Percentiles rank a stretch among this genome's conserved stretches.
Evolutionary conservation across 2,797 vertebrate species (phyloP).

Genomic region (Typhlichthys eigenmanni): DNA sequence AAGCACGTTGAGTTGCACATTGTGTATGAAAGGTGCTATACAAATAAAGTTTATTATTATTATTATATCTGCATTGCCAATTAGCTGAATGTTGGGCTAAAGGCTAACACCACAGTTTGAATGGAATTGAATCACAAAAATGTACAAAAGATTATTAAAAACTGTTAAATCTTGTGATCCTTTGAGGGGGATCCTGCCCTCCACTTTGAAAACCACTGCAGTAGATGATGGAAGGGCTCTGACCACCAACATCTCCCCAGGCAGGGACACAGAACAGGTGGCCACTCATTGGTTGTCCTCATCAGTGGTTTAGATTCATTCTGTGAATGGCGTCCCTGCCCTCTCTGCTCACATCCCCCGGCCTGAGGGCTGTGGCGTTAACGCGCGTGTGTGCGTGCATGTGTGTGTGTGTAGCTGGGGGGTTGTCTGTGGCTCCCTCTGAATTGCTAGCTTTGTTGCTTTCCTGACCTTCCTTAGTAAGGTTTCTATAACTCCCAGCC

Average conservation of each 20-base stretch:
- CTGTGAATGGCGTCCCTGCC: conserved; percentile 19
- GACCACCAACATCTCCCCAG: conserved; percentile 16
- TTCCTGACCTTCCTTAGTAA: conserved; percentile 60
- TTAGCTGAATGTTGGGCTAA: too few species aligned
- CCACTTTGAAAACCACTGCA: too few species aligned
- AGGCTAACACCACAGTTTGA: too few species aligned
- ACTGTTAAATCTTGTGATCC: too few species aligned
- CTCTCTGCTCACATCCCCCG: conserved; percentile 14
- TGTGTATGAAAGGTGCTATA: too few species aligned
- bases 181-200: too few species aligned
- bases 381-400: conserved; percentile 17
- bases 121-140: too few species aligned
- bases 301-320: conserved; percentile 43
- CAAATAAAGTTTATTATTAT: too few species aligned
- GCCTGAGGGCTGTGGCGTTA: conserved; percentile 24
- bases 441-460: conserved; percentile 57
- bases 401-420: conserved; percentile 19
- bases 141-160: too few species aligned
- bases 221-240: background rate
- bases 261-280: conserved; percentile 54
- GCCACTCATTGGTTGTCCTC: conserved; percentile 34
- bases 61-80: too few species aligned
- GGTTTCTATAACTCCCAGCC: conserved; percentile 66
- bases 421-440: conserved; percentile 17
- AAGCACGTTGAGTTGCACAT: too few species aligned